Evolutionary conservation across 1,140 invertebrate genomes (phyloP).

Genomic region (Spodoptera litura): DNA sequence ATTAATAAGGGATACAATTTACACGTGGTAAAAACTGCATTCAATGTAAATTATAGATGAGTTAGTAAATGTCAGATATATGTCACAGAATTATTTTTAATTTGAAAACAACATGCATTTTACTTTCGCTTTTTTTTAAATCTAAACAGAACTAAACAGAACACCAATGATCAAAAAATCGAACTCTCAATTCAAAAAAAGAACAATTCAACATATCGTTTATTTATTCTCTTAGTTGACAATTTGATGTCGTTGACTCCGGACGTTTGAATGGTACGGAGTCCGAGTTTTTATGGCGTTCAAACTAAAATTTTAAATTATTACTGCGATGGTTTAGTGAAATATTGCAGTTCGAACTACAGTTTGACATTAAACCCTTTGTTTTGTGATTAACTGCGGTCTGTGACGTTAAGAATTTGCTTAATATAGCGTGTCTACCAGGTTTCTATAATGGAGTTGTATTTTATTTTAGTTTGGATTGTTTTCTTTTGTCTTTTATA

Average conservation of each 20-base stretch:
- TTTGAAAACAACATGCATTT: too few relatives aligned
- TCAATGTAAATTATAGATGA: too few relatives aligned
- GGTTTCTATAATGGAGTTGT: slow-evolving; percentile 2
- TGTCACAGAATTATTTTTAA: too few relatives aligned
- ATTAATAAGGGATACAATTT: too few relatives aligned
- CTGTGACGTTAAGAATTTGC: slow-evolving; percentile 30
- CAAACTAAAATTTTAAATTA: slow-evolving; percentile 24
- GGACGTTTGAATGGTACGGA: slow-evolving; percentile 19
- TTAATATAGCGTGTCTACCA: not conserved
- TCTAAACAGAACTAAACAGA: too few relatives aligned
- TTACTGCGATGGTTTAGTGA: slow-evolving; percentile 15
- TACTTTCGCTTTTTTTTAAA: too few relatives aligned
- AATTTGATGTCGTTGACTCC: slow-evolving; percentile 20
- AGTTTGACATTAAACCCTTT: slow-evolving; percentile 15
- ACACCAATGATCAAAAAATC: too few relatives aligned
- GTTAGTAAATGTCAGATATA: too few relatives aligned
- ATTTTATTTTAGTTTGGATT: not conserved
- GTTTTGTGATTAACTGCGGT: slow-evolving; percentile 20
- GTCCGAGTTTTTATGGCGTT: slow-evolving; percentile 4
- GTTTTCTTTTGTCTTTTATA: not conserved
- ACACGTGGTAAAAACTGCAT: too few relatives aligned
- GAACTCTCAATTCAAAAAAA: slow-evolving; percentile 5
- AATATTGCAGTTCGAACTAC: slow-evolving; percentile 12
- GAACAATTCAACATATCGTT: not conserved
- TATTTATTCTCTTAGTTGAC: slow-evolving; percentile 4